Evolutionary conservation across 2,113 vertebrate species (phyloP), one percentile per base, ranked within the genome.

Genomic region (Nothobranchius kuhntae): DNA sequence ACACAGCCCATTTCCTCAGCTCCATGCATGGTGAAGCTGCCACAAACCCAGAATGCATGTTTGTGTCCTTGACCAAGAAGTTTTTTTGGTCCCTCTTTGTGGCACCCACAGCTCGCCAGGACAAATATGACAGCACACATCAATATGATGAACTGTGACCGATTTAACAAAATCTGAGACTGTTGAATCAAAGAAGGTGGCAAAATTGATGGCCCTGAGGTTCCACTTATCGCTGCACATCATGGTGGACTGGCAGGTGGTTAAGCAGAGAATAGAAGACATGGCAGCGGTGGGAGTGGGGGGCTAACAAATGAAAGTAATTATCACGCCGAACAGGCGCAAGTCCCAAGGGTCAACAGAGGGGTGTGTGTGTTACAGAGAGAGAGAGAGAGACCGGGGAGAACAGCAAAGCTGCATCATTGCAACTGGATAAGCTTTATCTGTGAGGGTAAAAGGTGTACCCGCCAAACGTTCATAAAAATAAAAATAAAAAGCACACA

Each of bases 161-260:
- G 6, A 15, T 50, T 60, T n/a, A 42, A 48, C 3, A 44, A 11
- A 40, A 67, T 42, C 11, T 13, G 24, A 17, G 6, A 7, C 52
- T 21, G 12, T 14, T 40, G 65, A 65, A 73, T 62, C 4, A 7
- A 48, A 36, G 24, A 26, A 26, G 64, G 53, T 30, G 26, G 56
- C 8, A 42, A 75, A 73, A 74, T 0, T 67, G 68, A 85, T 61
- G 65, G 71, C 66, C 8, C 2, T 9, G 4, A 56, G 73, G 60
- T 75, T 73, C 52, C 67, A 15, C 75, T 89, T 87, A 84, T 78
- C 52, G 3, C 57, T 51, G 67, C 61, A 42, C 3, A 63, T 73
- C 77, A 81, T 35, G 73, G 68, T 15, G 68, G 64, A 87, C 53
- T 89, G 90, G 87, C 89, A 89, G 87, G 85, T 90, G 89, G 86